Base-by-base conservation (phyloP, 2,113 vertebrate species). In the Butorides virescens region DNA sequence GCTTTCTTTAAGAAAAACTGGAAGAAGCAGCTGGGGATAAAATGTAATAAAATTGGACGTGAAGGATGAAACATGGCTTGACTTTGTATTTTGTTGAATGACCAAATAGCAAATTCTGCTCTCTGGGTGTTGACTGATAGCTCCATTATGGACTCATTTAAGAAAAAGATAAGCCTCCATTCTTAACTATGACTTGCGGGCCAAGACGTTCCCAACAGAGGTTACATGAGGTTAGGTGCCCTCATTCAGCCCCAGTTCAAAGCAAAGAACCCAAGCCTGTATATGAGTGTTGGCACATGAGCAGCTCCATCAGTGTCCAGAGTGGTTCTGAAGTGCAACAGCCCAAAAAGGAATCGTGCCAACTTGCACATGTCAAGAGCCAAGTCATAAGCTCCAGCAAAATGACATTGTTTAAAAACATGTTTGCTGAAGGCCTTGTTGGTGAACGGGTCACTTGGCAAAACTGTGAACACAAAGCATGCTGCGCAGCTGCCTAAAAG, bases 371-470 rank as follows among this genome's bases (percentile, higher is more conserved):
- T 5, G 2, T 88, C 71, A 49, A 76, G 19, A 96, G 63, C 75
- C 59, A 91, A 90, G 79, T 88, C 75, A 56, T 0, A 0, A 53
- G 68, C 83, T 80, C 63, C 63, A 77, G 91, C 46, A 92, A 92
- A 90, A 95, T 9, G 67, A 95, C 78, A 82, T 39, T 92, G 70
- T 85, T 94, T 90, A 76, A 88, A 93, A 95, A 88, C 71, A 72
- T 44, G 70, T 88, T 95, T 95, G 88, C 94, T 93, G 86, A 92
- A 92, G 86, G 91, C 92, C 83, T 91, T 55, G 89, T 84, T 93
- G 86, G 86, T 95, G 91, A 95, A 95, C 3, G n/a, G 92, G 86
- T 95, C 94, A 96, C 92, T 96, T 95, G 67, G 88, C 92, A 95
- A 95, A 95, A 88, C 1, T n/a, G 71, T 23, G 88, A 95, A 81